A percentile compares a stretch with the other conserved stretches of the same genome.
Evolutionary conservation across 2,888 invertebrate genomes (phyloP).

Genomic region (Drosophila robusta): DNA sequence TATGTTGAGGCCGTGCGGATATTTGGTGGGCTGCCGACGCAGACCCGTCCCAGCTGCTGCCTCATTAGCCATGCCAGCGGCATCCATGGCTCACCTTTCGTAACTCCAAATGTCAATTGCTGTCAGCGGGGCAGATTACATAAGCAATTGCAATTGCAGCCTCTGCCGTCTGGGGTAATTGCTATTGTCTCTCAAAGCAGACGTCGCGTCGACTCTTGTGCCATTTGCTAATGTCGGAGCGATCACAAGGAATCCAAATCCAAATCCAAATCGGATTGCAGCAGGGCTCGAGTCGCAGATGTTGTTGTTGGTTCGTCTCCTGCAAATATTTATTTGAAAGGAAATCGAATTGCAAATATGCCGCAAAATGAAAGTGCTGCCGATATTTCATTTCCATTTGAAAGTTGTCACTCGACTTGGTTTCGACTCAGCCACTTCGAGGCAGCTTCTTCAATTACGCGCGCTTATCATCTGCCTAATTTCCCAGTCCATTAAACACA

Average conservation of each 20-base stretch:
- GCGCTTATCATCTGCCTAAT: constrained; percentile 37
- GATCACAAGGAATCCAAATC: constrained; percentile 47
- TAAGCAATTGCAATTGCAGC: constrained; percentile 42
- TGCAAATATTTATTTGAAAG: constrained; percentile 47
- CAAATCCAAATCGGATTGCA: constrained; percentile 16
- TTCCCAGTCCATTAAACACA: constrained; percentile 44
- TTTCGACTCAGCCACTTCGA: not conserved
- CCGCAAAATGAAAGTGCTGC: constrained; percentile 65
- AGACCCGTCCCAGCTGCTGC: constrained; percentile 40
- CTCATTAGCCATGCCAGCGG: constrained; percentile 43
- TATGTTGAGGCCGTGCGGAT: constrained; percentile 81
- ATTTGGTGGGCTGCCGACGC: constrained; percentile 80
- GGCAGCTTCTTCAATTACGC: constrained; percentile 66
- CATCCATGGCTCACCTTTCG: constrained; percentile 36
- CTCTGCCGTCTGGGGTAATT: constrained; percentile 54
- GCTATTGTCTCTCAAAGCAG: constrained; percentile 58
- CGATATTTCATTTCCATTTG: constrained; percentile 70
- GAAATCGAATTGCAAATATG: constrained; percentile 66
- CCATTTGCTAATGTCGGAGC: constrained; percentile 68
- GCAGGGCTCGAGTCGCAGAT: constrained; percentile 2
- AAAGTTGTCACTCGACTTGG: constrained; percentile 71
- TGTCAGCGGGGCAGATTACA: constrained; percentile 40
- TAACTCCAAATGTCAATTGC: constrained; percentile 59
- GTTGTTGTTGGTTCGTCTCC: constrained; percentile 22
- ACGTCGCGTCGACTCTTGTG: constrained; percentile 33